Percentiles rank a stretch among this genome's conserved stretches.
Evolutionary conservation across 35 echinoderm and acorn worm genomes (phyloP).

Genomic region (Diadema setosum): DNA sequence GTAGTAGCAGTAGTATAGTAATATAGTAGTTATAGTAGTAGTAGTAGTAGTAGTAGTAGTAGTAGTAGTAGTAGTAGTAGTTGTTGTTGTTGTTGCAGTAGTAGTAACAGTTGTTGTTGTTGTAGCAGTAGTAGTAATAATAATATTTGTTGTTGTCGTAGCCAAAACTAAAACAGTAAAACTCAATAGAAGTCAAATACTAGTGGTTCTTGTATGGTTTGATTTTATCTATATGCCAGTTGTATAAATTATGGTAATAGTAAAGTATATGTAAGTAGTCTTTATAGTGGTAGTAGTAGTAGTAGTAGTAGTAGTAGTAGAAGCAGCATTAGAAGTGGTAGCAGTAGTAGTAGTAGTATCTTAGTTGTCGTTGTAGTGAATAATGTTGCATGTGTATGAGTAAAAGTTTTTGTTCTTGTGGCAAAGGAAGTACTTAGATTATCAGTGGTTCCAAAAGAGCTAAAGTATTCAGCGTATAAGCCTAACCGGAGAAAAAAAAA

Average conservation of each 20-base stretch:
- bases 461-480: too few species aligned
- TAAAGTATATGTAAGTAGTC: neutral
- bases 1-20: neutral
- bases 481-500: too few species aligned
- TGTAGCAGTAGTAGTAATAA: neutral
- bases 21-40: neutral
- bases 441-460: too few species aligned
- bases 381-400: too few species aligned
- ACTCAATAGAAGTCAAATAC: too few species aligned
- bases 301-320: too few species aligned
- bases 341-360: neutral
- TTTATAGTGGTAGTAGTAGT: neutral
- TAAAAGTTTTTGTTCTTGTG: too few species aligned
- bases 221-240: neutral
- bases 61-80: neutral
- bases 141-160: too few species aligned
- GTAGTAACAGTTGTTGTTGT: neutral
- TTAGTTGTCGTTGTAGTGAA: too few species aligned
- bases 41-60: neutral
- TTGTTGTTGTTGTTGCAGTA: neutral
- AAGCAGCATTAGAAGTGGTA: too few species aligned
- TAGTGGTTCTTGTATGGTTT: neutral
- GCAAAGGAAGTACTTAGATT: too few species aligned
- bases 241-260: neutral
- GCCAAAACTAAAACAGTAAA: too few species aligned